A percentile compares a stretch with the other conserved stretches of the same genome.
Conservation (phyloP, 2,888 invertebrate species). For the Meganola albula region DNA sequence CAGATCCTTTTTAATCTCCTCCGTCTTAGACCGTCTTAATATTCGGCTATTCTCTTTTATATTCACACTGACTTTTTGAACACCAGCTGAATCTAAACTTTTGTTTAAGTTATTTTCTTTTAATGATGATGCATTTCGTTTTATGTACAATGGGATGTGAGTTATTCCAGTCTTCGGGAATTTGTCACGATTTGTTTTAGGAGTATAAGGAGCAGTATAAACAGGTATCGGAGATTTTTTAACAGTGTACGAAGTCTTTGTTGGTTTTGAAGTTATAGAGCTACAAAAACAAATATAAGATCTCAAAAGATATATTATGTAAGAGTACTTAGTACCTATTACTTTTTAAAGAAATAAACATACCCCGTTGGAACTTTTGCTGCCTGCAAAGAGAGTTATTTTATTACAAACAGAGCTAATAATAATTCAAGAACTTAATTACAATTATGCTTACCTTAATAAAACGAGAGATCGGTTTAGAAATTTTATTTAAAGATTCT, state of each 20-base stretch:
- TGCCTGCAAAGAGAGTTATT: slow-evolving; percentile 43
- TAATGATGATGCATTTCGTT: slow-evolving; percentile 18
- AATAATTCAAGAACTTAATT: too few relatives aligned
- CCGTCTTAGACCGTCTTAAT: slow-evolving; percentile 23
- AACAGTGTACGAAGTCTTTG: slow-evolving; percentile 27
- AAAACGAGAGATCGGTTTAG: too few relatives aligned
- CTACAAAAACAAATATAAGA: slow-evolving; percentile 30
- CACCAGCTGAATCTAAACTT: slow-evolving; percentile 26
- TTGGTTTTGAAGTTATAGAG: slow-evolving; percentile 30
- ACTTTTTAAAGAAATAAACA: slow-evolving; percentile 7
- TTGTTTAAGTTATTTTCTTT: slow-evolving; percentile 24
- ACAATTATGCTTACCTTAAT: too few relatives aligned
- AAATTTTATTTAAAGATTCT: too few relatives aligned
- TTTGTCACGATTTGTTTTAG: slow-evolving; percentile 27
- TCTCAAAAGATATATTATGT: slow-evolving; percentile 1
- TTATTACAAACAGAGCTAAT: too few relatives aligned
- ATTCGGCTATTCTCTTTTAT: background rate
- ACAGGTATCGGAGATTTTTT: slow-evolving; percentile 25
- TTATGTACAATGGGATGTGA: slow-evolving; percentile 41
- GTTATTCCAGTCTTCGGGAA: slow-evolving; percentile 25
- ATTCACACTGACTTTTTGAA: background rate
- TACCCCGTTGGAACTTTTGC: slow-evolving; percentile 42
- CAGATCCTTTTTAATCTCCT: slow-evolving; percentile 39
- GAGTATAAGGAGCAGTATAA: too few relatives aligned
- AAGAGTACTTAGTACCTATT: background rate